Evolutionary conservation across 2,888 invertebrate genomes (phyloP).

Genomic region (Graphium colonna): DNA sequence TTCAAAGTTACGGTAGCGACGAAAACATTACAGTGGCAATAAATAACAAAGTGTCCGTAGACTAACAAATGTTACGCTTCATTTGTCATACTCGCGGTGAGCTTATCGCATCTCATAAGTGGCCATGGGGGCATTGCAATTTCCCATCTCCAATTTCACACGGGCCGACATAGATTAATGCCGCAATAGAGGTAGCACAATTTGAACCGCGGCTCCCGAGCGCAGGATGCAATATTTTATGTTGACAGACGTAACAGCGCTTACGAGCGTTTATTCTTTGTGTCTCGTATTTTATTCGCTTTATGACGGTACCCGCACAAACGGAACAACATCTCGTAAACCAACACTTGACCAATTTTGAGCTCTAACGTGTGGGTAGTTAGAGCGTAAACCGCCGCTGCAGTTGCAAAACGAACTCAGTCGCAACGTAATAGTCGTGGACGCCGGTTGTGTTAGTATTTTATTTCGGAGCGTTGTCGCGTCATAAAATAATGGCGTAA

Average conservation of each 20-base stretch:
- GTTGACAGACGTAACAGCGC: conserved; percentile 79
- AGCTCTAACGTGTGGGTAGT: conserved; percentile 33
- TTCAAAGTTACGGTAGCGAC: too few species aligned
- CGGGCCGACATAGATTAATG: conserved; percentile 70
- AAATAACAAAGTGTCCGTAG: too few species aligned
- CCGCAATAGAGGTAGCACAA: conserved; percentile 69
- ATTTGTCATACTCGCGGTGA: neutral
- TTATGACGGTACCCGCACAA: conserved; percentile 71
- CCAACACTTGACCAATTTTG: conserved; percentile 34
- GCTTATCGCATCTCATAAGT: conserved; percentile 22
- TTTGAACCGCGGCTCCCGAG: conserved; percentile 64
- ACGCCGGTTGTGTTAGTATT: conserved; percentile 78
- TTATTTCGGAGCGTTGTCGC: conserved; percentile 78
- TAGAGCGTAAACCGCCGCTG: conserved; percentile 30
- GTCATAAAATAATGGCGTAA: conserved; percentile 78
- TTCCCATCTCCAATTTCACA: conserved; percentile 64
- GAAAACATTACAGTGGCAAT: too few species aligned
- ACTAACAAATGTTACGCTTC: neutral
- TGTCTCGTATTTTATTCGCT: conserved; percentile 79
- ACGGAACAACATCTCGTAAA: conserved; percentile 31
- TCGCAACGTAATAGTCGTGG: conserved; percentile 71
- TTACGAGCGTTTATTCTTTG: conserved; percentile 79
- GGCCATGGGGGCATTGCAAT: conserved; percentile 24
- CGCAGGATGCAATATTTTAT: conserved; percentile 79
- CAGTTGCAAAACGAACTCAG: conserved; percentile 35